Conservation (phyloP, 2,797 vertebrate species). For the Neoniphon sammara region DNA sequence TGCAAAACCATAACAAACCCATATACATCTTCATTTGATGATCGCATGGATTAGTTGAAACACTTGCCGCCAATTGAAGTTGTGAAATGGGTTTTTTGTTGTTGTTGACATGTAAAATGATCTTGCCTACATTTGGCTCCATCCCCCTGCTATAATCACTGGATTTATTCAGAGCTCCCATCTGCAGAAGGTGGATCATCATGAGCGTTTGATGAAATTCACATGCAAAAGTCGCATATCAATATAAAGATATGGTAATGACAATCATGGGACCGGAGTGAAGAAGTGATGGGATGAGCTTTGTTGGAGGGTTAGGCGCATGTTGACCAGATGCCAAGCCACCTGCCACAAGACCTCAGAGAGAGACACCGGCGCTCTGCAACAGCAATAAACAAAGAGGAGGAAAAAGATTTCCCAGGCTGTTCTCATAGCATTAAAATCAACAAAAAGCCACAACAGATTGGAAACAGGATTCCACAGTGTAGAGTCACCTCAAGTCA, state of each 20-base stretch:
- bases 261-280: slow-evolving; percentile 52
- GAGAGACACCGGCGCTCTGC: slow-evolving; percentile 5
- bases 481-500: background rate
- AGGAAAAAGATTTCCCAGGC: slow-evolving; percentile 7
- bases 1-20: slow-evolving; percentile 37
- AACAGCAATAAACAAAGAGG: slow-evolving; percentile 20
- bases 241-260: slow-evolving; percentile 54
- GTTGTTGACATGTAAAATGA: too few relatives aligned
- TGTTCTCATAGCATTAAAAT: background rate
- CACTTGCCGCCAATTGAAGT: background rate
- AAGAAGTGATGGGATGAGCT: slow-evolving; percentile 60
- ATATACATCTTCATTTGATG: slow-evolving; percentile 34
- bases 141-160: background rate
- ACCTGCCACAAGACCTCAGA: slow-evolving; percentile 56
- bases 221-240: slow-evolving; percentile 46
- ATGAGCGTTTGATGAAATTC: slow-evolving; percentile 32
- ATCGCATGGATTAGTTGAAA: slow-evolving; percentile 8
- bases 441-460: slow-evolving; percentile 33
- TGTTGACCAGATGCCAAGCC: slow-evolving; percentile 69
- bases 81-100: background rate
- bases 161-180: slow-evolving; percentile 12
- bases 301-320: slow-evolving; percentile 60
- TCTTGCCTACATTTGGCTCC: background rate
- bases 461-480: background rate
- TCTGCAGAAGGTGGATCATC: slow-evolving; percentile 41